Evolutionary conservation across 2,113 vertebrate genomes (phyloP), one percentile per base, ranked within the genome.

Genomic region (Ploceus nigricollis): DNA sequence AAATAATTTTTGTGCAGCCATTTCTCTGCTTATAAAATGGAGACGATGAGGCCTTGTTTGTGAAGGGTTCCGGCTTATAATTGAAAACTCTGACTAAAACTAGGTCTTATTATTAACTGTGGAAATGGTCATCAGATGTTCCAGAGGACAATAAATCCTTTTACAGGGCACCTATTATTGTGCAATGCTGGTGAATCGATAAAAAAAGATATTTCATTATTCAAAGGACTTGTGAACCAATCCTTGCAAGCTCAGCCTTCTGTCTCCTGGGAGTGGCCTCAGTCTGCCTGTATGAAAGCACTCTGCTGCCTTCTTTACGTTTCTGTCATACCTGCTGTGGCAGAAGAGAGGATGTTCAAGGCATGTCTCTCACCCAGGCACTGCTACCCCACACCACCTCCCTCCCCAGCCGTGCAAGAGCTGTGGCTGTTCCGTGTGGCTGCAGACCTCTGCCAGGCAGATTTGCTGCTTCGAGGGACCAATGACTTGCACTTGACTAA

Each of bases 1-100:
- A 87, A 79, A n/a, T 77, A 3, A 69, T 56, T 96, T 96, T 70
- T 81, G 88, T 85, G 89, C 96, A 96, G 69, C 53, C n/a, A 28
- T 92, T 94, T 85, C 44, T 63, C 88, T 82, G 56, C 73, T 83
- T 82, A 79, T 91, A 58, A 94, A 93, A 35, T 53, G 19, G 42
- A 93, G 87, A 44, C 50, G 64, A 86, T 37, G 39, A 90, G 27
- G 19, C 23, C 51, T 87, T 2, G 2, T 54, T 84, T 84, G 12
- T 69, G n/a, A 85, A 79, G 30, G 28, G 69, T 81, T 91, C 15
- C 15, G 35, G 54, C 11, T 73, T 56, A 47, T 13, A 24, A 51
- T 1, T 64, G 47, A 87, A 87, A 78, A 18, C 21, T 61, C 45
- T 44, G 56, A 42, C 35, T 82, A 71, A 71, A 84, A 51, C 24